A percentile compares a stretch with the other conserved stretches of the same genome.
phyloP scores from a whole-genome alignment of 2,888 invertebrate species.

The Leptopilina syphax region DNA sequence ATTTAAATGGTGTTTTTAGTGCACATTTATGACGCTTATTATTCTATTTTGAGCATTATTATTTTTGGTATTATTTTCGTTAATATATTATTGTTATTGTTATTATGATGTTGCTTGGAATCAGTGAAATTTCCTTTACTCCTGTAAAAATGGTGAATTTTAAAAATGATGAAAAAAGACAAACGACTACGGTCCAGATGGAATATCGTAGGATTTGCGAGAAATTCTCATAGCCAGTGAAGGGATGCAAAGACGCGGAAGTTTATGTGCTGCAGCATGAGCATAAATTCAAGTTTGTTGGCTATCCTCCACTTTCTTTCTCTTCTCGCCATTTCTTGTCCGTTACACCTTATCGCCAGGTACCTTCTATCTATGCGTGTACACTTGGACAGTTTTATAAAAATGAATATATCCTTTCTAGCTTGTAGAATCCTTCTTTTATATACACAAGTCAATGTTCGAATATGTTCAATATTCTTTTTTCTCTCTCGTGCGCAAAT shows the following conservation, averaged over 20 bases:
- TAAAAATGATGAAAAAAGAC: constrained; percentile 32
- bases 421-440: neutral
- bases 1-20: too few species aligned
- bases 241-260: constrained; percentile 56
- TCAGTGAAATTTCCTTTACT: constrained; percentile 2
- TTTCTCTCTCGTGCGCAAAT: too few species aligned
- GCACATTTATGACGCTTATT: too few species aligned
- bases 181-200: constrained; percentile 45
- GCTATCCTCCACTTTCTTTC: constrained; percentile 34
- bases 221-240: constrained; percentile 57
- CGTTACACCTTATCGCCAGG: constrained; percentile 33
- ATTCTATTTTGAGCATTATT: too few species aligned
- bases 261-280: constrained; percentile 64
- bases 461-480: neutral
- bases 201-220: constrained; percentile 60
- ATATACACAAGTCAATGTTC: neutral
- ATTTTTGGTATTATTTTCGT: too few species aligned
- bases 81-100: too few species aligned
- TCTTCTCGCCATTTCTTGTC: constrained; percentile 17
- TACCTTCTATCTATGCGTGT: constrained; percentile 20
- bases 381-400: constrained; percentile 37
- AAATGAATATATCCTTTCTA: constrained; percentile 10
- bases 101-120: too few species aligned
- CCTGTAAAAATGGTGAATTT: constrained; percentile 24
- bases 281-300: constrained; percentile 68